Evolutionary conservation across 2,888 invertebrate species (phyloP).

Genomic region (Cataglyphis rosenhaueri): DNA sequence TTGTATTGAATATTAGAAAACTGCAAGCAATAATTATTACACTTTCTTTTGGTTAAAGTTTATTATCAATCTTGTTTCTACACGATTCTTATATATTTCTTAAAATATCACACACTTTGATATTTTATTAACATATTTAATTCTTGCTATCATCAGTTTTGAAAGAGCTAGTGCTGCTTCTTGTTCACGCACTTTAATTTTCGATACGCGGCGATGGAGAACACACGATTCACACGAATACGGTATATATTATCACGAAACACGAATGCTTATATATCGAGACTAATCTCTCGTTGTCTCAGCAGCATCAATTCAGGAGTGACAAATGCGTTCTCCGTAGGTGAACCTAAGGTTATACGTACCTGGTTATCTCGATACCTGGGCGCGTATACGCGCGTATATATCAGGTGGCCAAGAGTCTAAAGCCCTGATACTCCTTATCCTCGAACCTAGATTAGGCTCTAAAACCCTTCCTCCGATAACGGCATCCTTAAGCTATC

Average conservation of each 20-base stretch:
- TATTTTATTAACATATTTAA: slow-evolving; percentile 24
- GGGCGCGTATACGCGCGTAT: slow-evolving; percentile 43
- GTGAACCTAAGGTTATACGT: slow-evolving; percentile 68
- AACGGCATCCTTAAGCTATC: slow-evolving; percentile 79
- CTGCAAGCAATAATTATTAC: neutral
- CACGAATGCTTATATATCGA: slow-evolving; percentile 71
- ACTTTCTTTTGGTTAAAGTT: neutral
- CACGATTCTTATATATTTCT: neutral
- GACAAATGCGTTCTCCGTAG: slow-evolving; percentile 77
- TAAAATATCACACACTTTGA: neutral
- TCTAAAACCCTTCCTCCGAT: slow-evolving; percentile 79
- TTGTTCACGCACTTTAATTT: slow-evolving; percentile 19
- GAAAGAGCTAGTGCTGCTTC: neutral
- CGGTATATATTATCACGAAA: slow-evolving; percentile 63
- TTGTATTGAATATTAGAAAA: neutral
- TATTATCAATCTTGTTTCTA: neutral
- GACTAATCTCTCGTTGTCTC: slow-evolving; percentile 79
- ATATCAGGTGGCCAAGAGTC: slow-evolving; percentile 66
- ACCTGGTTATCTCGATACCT: slow-evolving; percentile 70
- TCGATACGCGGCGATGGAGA: neutral
- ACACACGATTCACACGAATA: slow-evolving; percentile 32
- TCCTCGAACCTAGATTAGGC: slow-evolving; percentile 78
- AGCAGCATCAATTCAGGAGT: slow-evolving; percentile 74
- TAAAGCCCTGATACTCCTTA: slow-evolving; percentile 70
- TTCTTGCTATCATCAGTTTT: neutral